phyloP scores from a whole-genome alignment of 2,797 vertebrate genomes.

The Tenualosa ilisha region DNA sequence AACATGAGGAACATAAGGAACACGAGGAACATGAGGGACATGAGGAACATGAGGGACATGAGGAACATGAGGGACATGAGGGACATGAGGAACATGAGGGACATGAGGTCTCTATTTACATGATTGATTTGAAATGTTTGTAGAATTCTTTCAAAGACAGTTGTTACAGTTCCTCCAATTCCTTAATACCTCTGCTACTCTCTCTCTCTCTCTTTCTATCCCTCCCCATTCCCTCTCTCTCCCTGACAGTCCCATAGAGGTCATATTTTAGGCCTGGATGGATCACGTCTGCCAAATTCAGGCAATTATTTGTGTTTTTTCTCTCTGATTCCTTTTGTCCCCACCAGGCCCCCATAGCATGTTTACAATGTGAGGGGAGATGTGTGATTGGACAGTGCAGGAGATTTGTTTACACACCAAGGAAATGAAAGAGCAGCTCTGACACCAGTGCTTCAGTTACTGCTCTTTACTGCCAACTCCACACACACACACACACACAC shows the following conservation, averaged over 20 bases:
- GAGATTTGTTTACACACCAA: background rate
- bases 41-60: too few species aligned
- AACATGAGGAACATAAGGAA: too few species aligned
- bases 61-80: too few species aligned
- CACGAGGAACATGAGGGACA: too few species aligned
- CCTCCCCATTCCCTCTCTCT: background rate
- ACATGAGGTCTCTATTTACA: too few species aligned
- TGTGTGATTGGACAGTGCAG: background rate
- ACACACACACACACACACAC: background rate
- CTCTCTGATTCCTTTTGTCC: background rate
- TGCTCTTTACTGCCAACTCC: background rate
- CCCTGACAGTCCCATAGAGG: background rate
- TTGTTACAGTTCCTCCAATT: too few species aligned
- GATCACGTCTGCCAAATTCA: too few species aligned
- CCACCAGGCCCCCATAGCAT: background rate
- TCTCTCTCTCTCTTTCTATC: background rate
- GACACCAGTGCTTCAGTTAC: background rate
- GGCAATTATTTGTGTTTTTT: background rate
- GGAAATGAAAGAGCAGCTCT: conserved; percentile 8
- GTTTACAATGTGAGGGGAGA: background rate
- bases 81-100: too few species aligned
- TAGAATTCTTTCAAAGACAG: too few species aligned
- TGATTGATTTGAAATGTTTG: too few species aligned
- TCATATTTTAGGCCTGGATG: too few species aligned
- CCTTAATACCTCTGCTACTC: too few species aligned